Base-by-base conservation (phyloP, 2,113 vertebrate species). In the Lichenostomus cassidix region DNA sequence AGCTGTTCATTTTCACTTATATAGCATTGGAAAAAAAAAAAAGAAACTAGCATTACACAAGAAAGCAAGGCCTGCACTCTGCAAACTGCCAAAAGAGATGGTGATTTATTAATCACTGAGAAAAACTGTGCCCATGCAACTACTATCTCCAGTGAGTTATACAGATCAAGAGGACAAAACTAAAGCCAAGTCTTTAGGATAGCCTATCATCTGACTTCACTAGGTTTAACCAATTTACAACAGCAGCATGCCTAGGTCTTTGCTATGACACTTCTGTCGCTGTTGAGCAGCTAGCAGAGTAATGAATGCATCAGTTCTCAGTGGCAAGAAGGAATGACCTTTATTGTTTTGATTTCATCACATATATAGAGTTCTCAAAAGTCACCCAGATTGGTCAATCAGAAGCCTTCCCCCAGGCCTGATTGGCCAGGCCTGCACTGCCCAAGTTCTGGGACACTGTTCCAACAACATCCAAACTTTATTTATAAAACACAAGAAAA, bases 201-300 rank as follows among this genome's bases (percentile, higher is more conserved):
- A 44, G 42, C 3, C 0, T 2, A 15, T 27, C 17, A 17, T 65
- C n/a, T 53, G 31, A 37, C 18, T 86, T 83, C 14, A 29, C 6
- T 24, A 65, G 7, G 29, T 31, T 84, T 68, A 19, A 65, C 2
- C 4, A 37, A 23, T 33, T 68, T 49, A 68, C 5, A 64, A 7
- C 81, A 95, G 31, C n/a, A 82, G 22, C 23, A 65, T 10, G 7
- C 15, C 53, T 42, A 37, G 4, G 25, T 41, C 59, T 62, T 49
- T 4, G 0, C 9, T 65, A 33, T 7, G 20, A 42, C 28, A 59
- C 5, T n/a, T n/a, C n/a, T n/a, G n/a, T n/a, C n/a, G n/a, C n/a
- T n/a, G n/a, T n/a, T n/a, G n/a, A n/a, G n/a, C n/a, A n/a, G n/a
- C n/a, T n/a, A n/a, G n/a, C n/a, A n/a, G n/a, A n/a, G n/a, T n/a